A percentile compares a stretch with the other conserved stretches of the same genome.
Conservation (phyloP, 2,888 invertebrate genomes). For the Entomobrya multifasciata region DNA sequence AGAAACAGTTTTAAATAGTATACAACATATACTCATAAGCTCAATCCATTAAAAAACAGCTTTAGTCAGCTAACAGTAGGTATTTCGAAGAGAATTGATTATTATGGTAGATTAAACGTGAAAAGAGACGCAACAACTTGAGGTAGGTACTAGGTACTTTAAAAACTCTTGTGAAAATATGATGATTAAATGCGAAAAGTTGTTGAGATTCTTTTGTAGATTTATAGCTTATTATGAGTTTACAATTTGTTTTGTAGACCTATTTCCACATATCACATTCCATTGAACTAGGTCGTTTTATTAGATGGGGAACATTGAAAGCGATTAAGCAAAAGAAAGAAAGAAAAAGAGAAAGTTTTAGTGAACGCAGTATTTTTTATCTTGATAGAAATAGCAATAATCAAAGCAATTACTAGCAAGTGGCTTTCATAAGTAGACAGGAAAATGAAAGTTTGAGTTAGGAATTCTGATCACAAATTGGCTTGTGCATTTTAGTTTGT, state of each 20-base stretch:
- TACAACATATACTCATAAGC: too few species aligned
- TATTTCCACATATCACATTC: background rate
- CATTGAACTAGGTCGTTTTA: background rate
- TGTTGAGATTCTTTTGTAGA: too few species aligned
- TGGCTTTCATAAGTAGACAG: conserved; percentile 20
- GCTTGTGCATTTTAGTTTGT: conserved; percentile 18
- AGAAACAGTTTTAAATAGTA: conserved; percentile 4
- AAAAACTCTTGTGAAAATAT: too few species aligned
- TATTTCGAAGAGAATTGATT: too few species aligned
- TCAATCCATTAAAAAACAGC: too few species aligned
- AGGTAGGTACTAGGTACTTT: too few species aligned
- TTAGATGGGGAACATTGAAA: background rate
- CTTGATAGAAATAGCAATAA: conserved; percentile 14
- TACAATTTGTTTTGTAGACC: background rate
- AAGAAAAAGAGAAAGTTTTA: background rate
- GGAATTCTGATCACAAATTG: conserved; percentile 51
- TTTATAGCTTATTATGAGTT: too few species aligned
- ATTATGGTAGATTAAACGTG: too few species aligned
- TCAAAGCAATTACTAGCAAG: conserved; percentile 32
- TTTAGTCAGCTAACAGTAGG: too few species aligned
- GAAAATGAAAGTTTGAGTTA: conserved; percentile 46
- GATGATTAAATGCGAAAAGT: too few species aligned
- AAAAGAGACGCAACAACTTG: too few species aligned
- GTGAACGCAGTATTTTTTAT: background rate
- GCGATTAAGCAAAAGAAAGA: background rate